Base-by-base conservation (phyloP, 2,113 vertebrate genomes). In the Setophaga petechia region DNA sequence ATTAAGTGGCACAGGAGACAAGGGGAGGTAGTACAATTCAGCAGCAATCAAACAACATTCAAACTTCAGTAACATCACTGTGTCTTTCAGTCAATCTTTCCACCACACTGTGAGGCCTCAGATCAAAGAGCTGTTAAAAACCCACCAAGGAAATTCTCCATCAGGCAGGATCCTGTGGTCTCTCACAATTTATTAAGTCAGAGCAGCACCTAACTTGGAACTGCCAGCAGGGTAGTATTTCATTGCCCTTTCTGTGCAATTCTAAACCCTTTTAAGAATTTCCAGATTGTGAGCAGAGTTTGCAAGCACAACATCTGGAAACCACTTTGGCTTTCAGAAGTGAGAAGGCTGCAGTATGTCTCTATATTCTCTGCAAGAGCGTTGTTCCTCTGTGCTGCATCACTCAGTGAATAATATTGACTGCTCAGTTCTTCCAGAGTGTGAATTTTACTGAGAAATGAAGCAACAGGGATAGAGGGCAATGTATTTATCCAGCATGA, bases 111-210 rank as follows among this genome's bases (percentile, higher is more conserved):
- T 85, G 75, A 88, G 55, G 51, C 22, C 25, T 57, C 43, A 49
- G 65, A 92, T 76, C 88, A 94, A 80, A 94, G 41, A 57, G 23
- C 69, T 79, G 35, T 44, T 86, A 84, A 85, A 95, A 90, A 77
- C 61, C n/a, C 52, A 81, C 59, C 3, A 19, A 78, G 67, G 43
- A 78, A 68, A 59, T 71, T 72, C 77, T 84, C 84, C 41, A 39
- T 54, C 54, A 87, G 51, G 46, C 24, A 75, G 65, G 31, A 91
- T 28, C 25, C 58, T 63, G 59, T 84, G 77, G 27, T 84, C 18
- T 89, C 43, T 93, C n/a, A 35, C 41, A 54, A 43, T 65, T 84
- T 91, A 21, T 79, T 77, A 82, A 43, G 54, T 89, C 55, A 78
- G 52, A 91, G 58, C n/a, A 89, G 52, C 54, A 72, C 66, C 85